These are phyloP conservation scores for Rafetus swinhoei DNA, from an alignment of 2,113 vertebrate species.

Conservation along the genomic window DNA sequence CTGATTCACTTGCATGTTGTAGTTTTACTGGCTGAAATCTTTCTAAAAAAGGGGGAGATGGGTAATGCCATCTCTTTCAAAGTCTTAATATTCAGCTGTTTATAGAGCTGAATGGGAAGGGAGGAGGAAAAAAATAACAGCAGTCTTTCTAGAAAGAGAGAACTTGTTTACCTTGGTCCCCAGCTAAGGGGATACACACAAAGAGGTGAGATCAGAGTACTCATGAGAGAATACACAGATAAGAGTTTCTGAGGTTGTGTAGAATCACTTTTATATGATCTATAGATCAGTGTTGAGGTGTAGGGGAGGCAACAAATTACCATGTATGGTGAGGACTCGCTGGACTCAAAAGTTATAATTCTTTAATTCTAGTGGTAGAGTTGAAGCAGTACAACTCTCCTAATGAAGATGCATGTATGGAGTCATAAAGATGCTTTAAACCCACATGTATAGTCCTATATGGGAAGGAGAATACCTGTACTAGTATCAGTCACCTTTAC, in stretches of 20 bases:
- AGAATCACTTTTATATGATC: not conserved
- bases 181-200: not conserved
- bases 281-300: not conserved
- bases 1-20: not conserved
- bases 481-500: slow-evolving; percentile 39
- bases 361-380: slow-evolving; percentile 38
- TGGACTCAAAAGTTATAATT: slow-evolving; percentile 6
- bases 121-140: not conserved
- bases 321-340: slow-evolving; percentile 18
- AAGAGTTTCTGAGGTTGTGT: not conserved
- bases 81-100: not conserved
- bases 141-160: not conserved
- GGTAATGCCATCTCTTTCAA: not conserved
- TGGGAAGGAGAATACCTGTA: not conserved
- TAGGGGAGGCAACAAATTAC: not conserved
- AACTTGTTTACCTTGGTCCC: not conserved
- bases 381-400: slow-evolving; percentile 17
- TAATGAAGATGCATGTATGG: not conserved
- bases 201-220: not conserved
- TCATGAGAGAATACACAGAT: not conserved
- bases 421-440: not conserved
- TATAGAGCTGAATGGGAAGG: not conserved
- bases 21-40: not conserved
- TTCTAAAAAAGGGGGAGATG: not conserved
- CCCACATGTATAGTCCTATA: not conserved